These are phyloP conservation scores for Ephestia elutella DNA, from an alignment of 1,140 invertebrate species.

Conservation along the genomic window DNA sequence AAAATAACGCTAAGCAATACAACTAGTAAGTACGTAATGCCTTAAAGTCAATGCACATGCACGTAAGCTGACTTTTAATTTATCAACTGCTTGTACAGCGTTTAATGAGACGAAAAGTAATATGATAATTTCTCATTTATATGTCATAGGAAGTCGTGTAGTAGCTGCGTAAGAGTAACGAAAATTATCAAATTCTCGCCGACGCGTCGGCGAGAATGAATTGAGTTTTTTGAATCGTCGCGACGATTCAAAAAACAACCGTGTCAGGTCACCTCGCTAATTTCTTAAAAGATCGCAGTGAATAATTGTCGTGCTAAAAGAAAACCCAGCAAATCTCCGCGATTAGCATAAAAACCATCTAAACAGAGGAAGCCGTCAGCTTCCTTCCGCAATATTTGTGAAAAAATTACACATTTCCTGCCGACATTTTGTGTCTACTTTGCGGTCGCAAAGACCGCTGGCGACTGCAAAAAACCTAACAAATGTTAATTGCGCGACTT, in stretches of 20 bases:
- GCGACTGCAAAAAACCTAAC: slow-evolving; percentile 38
- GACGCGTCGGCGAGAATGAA: no score
- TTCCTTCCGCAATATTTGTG: slow-evolving; percentile 70
- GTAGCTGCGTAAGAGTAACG: no score
- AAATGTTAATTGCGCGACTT: slow-evolving; percentile 53
- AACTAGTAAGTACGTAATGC: no score
- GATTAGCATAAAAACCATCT: slow-evolving; percentile 72
- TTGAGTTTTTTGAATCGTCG: no score
- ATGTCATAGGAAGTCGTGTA: no score
- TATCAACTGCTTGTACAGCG: not conserved
- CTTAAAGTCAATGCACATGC: no score
- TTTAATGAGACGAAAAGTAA: not conserved
- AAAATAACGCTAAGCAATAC: no score
- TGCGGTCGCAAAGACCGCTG: slow-evolving; percentile 25
- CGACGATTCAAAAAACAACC: not conserved
- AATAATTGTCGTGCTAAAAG: slow-evolving; percentile 67
- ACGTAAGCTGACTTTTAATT: not conserved
- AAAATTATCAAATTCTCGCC: no score
- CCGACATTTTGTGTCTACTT: slow-evolving; percentile 49
- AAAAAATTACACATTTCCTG: slow-evolving; percentile 67
- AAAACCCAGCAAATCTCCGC: slow-evolving; percentile 59
- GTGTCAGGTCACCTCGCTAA: slow-evolving; percentile 29
- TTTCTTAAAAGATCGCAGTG: slow-evolving; percentile 48
- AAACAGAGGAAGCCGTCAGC: slow-evolving; percentile 57
- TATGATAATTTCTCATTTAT: not conserved